Base-by-base conservation (phyloP, 2,888 invertebrate genomes). In the Megastigmus dorsalis region DNA sequence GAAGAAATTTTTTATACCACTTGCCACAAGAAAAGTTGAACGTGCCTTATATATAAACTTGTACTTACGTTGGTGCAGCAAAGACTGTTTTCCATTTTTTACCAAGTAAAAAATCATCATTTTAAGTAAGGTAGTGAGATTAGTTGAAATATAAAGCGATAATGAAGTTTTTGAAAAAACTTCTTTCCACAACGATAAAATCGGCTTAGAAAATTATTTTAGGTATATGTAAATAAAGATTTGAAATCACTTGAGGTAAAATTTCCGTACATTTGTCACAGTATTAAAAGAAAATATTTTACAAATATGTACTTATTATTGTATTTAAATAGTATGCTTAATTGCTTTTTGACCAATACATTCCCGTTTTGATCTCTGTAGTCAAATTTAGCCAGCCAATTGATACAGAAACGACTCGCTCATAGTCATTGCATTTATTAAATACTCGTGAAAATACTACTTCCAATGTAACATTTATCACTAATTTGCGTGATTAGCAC, bases 11-110 rank as follows among this genome's bases (percentile, higher is more conserved):
- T 71, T 48, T 45, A 33, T 52, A 30, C 28, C 50, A 54, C 28
- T 70, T 60, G 68, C 59, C 54, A 66, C 69, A 70, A 74, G 50
- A 65, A 69, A 73, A 48, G n/a, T 76, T 52, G 26, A 60, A 69
- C 54, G 76, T 76, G 76, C 76, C 76, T 76, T 76, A 55, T 59
- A 66, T 45, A 62, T 62, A 50, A 60, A 76, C 54, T 50, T 76
- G 69, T 66, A 75, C 63, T 72, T 75, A 69, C 73, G 63, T 70
- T 76, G 76, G 76, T 76, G 73, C 73, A 73, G 69, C 73, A 62
- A 76, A 66, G 73, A 76, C 69, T 76, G 76, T 76, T 73, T 20
- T 62, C 59, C 63, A 72, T 73, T 76, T 74, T 72, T 73, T 76
- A 76, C 73, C 73, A 73, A 73, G 76, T 73, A 69, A 74, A 73